These are phyloP conservation scores for Periophthalmus magnuspinnatus DNA, from an alignment of 2,797 vertebrate genomes.

Conservation along the genomic window DNA sequence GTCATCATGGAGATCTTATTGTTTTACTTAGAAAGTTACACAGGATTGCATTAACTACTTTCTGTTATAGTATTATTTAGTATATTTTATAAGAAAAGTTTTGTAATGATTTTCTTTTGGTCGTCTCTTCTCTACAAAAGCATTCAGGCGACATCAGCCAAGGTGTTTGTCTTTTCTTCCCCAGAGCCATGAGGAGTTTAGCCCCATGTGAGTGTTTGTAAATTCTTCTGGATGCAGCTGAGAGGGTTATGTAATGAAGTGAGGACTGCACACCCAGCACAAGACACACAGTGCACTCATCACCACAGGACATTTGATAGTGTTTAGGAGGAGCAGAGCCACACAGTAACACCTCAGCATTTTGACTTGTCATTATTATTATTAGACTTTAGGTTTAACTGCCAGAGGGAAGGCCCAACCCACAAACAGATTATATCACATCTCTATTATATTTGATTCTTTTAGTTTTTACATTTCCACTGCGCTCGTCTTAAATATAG, in stretches of 20 bases:
- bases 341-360: conserved; percentile 31
- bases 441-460: not conserved
- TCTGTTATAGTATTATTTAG: too few species aligned
- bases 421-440: conserved; percentile 3
- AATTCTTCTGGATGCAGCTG: conserved; percentile 34
- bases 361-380: conserved; percentile 34
- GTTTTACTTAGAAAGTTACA: too few species aligned
- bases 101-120: conserved; percentile 16
- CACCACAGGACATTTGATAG: conserved; percentile 51
- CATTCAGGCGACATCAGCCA: conserved; percentile 4
- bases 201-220: conserved; percentile 35
- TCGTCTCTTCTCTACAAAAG: conserved; percentile 11
- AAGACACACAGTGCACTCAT: conserved; percentile 40
- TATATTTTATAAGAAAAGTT: too few species aligned
- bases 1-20: not conserved
- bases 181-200: not conserved
- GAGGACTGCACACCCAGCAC: conserved; percentile 45
- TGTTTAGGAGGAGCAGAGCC: conserved; percentile 30
- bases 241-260: conserved; percentile 48
- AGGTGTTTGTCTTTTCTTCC: conserved; percentile 1
- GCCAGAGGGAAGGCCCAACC: conserved; percentile 2
- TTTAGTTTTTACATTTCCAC: not conserved
- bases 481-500: conserved; percentile 10
- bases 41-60: too few species aligned
- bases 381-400: conserved; percentile 23